These are phyloP conservation scores for Spondyliosoma cantharus DNA, from an alignment of 2,797 vertebrate genomes.

Conservation along the genomic window DNA sequence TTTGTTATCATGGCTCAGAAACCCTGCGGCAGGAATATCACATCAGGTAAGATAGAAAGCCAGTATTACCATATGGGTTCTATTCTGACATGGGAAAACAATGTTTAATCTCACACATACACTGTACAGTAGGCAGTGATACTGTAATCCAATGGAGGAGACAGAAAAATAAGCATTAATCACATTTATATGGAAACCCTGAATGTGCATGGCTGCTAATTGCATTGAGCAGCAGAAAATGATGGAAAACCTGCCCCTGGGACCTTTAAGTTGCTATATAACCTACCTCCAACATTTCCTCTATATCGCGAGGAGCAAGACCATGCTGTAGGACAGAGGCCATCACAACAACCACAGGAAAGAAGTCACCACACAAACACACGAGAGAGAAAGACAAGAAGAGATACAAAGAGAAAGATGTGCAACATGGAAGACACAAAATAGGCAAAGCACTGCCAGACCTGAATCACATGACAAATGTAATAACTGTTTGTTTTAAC, in stretches of 20 bases:
- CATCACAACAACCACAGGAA: conserved; percentile 79
- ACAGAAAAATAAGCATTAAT: conserved; percentile 55
- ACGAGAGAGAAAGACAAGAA: conserved; percentile 65
- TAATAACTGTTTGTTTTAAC: conserved; percentile 29
- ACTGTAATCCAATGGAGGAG: conserved; percentile 60
- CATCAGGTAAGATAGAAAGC: conserved; percentile 72
- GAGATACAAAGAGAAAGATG: conserved; percentile 55
- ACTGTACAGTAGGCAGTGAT: conserved; percentile 50
- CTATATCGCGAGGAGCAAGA: conserved; percentile 84
- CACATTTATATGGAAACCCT: conserved; percentile 63
- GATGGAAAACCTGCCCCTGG: conserved; percentile 65
- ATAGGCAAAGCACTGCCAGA: conserved; percentile 40
- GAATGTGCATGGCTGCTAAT: conserved; percentile 53
- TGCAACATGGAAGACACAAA: conserved; percentile 53
- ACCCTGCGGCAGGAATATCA: conserved; percentile 68
- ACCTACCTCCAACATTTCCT: conserved; percentile 87
- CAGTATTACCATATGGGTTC: conserved; percentile 58
- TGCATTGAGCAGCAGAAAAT: conserved; percentile 58
- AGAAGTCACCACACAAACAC: conserved; percentile 75
- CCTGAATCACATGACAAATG: conserved; percentile 19
- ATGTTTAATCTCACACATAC: conserved; percentile 62
- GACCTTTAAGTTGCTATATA: conserved; percentile 55
- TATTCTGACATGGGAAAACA: conserved; percentile 67
- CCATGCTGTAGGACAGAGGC: conserved; percentile 80
- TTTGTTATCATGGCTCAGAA: conserved; percentile 68